These are phyloP conservation scores for Malacosoma neustria DNA, from an alignment of 2,888 invertebrate species.

Conservation along the genomic window DNA sequence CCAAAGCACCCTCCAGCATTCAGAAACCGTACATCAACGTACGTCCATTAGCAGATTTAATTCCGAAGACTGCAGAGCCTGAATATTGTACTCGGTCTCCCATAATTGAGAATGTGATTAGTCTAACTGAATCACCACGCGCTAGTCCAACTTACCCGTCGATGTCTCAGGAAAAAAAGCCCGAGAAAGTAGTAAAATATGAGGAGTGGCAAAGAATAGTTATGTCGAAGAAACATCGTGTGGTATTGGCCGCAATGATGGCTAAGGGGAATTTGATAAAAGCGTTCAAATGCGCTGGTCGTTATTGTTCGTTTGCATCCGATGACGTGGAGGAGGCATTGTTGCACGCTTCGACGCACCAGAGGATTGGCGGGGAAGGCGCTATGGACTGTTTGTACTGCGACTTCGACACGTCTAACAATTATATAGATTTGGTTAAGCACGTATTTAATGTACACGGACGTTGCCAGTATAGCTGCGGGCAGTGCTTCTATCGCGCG, in stretches of 20 bases:
- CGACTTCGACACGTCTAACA: constrained; percentile 40
- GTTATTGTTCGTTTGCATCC: constrained; percentile 52
- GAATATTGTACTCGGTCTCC: constrained; percentile 27
- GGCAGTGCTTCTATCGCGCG: constrained; percentile 80
- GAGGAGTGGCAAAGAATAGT: constrained; percentile 48
- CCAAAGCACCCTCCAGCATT: constrained; percentile 7
- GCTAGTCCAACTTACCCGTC: constrained; percentile 22
- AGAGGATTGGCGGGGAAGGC: constrained; percentile 42
- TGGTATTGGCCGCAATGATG: constrained; percentile 64
- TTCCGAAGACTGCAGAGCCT: constrained; percentile 18
- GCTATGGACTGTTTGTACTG: constrained; percentile 77
- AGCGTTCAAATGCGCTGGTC: constrained; percentile 58
- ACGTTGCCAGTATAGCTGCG: constrained; percentile 77
- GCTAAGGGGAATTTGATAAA: constrained; percentile 54
- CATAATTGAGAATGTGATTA: constrained; percentile 71
- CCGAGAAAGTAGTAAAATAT: constrained; percentile 27
- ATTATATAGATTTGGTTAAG: constrained; percentile 55
- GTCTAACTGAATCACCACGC: constrained; percentile 35
- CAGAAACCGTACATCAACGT: constrained; percentile 41
- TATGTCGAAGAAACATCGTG: constrained; percentile 47
- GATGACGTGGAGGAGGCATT: constrained; percentile 47
- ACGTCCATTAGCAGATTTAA: constrained; percentile 52
- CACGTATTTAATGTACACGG: constrained; percentile 79
- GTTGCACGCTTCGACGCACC: constrained; percentile 50
- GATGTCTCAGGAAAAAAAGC: constrained; percentile 10